These are phyloP conservation scores for Camponotus vicinus DNA, from an alignment of 1,140 invertebrate species.

Conservation along the genomic window DNA sequence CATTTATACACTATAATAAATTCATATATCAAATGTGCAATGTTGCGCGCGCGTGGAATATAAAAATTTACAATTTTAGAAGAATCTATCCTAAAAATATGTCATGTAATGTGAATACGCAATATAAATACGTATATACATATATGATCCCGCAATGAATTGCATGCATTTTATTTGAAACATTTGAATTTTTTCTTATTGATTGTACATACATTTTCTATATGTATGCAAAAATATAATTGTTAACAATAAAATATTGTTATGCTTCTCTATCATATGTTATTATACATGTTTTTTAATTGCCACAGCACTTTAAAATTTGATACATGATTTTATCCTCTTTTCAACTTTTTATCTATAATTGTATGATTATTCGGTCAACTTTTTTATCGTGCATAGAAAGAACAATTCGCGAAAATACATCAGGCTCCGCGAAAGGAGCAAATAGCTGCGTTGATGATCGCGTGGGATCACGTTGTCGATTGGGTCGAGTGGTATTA, in stretches of 20 bases:
- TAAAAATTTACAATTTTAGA: not conserved
- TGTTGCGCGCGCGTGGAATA: not conserved
- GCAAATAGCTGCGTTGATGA: slow-evolving; percentile 14
- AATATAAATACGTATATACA: not conserved
- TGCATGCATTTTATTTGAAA: not conserved
- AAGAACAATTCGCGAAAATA: not conserved
- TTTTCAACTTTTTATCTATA: not conserved
- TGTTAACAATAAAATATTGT: slow-evolving; percentile 1
- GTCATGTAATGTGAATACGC: not conserved
- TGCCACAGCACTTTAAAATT: not conserved
- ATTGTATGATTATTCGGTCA: too few relatives aligned
- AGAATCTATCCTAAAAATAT: not conserved
- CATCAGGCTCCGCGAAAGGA: slow-evolving; percentile 9
- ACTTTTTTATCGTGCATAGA: not conserved
- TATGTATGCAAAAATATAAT: not conserved
- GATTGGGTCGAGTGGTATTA: slow-evolving; percentile 59
- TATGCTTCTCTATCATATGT: not conserved
- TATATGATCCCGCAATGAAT: not conserved
- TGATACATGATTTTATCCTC: not conserved
- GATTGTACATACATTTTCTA: not conserved
- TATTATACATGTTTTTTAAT: slow-evolving; percentile 18
- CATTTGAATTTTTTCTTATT: not conserved
- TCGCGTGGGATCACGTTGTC: slow-evolving; percentile 22
- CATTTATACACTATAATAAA: not conserved
- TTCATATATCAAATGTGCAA: not conserved